Conservation (phyloP, 2,113 vertebrate species). For the Apeltes quadracus region DNA sequence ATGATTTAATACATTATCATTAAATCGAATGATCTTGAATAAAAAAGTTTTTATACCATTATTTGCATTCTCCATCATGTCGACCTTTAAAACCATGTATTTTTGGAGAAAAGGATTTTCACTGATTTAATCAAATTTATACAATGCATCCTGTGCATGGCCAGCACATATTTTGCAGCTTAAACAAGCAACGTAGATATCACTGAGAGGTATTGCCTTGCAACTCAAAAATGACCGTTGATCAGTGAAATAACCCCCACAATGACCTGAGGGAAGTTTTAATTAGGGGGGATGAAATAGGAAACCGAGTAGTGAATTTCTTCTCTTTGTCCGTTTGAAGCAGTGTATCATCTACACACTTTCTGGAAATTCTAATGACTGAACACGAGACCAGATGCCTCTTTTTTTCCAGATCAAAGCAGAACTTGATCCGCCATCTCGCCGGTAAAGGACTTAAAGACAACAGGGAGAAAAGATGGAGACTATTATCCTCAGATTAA, state of each 20-base stretch:
- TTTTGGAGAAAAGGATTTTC: background rate
- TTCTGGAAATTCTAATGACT: constrained; percentile 35
- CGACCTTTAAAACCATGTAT: background rate
- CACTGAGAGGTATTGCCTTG: constrained; percentile 27
- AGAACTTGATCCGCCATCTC: background rate
- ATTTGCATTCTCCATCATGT: background rate
- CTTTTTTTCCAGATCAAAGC: constrained; percentile 31
- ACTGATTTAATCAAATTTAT: too few species aligned
- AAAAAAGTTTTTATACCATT: background rate
- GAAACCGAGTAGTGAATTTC: constrained; percentile 9
- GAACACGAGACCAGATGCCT: constrained; percentile 33
- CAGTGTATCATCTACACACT: background rate
- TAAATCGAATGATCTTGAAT: background rate
- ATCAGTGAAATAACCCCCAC: constrained; percentile 38
- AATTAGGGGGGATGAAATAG: constrained; percentile 36
- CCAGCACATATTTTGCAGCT: constrained; percentile 4
- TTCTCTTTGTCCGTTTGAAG: constrained; percentile 11
- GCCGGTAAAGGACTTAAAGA: background rate
- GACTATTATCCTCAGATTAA: constrained; percentile 8
- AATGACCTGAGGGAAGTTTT: constrained; percentile 1
- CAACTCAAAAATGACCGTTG: constrained; percentile 24
- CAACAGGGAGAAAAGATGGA: background rate
- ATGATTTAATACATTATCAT: background rate
- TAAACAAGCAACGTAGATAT: constrained; percentile 30
- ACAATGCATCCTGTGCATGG: constrained; percentile 10